These are phyloP conservation scores for Drosophila pseudoobscura DNA, from an alignment of 1,140 invertebrate genomes.

Conservation along the genomic window DNA sequence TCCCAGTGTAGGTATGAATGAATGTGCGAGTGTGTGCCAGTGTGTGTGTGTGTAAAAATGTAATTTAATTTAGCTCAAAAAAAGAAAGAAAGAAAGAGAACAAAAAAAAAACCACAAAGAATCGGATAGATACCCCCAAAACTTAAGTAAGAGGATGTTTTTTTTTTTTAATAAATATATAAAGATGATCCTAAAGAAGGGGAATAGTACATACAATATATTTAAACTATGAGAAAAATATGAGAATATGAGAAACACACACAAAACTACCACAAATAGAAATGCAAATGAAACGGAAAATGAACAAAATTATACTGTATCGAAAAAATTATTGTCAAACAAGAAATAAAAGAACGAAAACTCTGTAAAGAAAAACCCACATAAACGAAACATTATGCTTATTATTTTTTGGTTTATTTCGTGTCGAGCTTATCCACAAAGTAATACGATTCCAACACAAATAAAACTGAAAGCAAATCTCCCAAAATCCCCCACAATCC, in stretches of 20 bases:
- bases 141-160: conserved; percentile 59
- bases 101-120: conserved; percentile 28
- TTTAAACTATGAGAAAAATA: conserved; percentile 25
- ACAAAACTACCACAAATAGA: conserved; percentile 60
- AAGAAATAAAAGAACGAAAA: conserved; percentile 55
- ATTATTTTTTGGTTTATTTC: conserved; percentile 34
- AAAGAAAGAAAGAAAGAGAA: conserved; percentile 7
- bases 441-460: neutral
- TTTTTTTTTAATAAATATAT: conserved; percentile 43
- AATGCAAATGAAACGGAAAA: conserved; percentile 46
- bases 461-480: conserved; percentile 16
- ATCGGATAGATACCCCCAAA: conserved; percentile 16
- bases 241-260: conserved; percentile 23
- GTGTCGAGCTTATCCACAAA: conserved; percentile 34
- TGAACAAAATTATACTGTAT: conserved; percentile 63
- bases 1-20: conserved; percentile 16
- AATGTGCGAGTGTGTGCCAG: conserved; percentile 7
- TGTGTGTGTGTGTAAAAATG: conserved; percentile 62
- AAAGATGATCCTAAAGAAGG: conserved; percentile 4
- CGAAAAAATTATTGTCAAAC: conserved; percentile 71
- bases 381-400: conserved; percentile 38
- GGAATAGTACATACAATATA: conserved; percentile 36
- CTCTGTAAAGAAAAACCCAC: conserved; percentile 48
- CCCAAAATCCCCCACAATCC: neutral
- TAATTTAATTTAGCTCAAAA: conserved; percentile 73